A percentile compares a stretch with the other conserved stretches of the same genome.
phyloP scores from a whole-genome alignment of 2,888 invertebrate genomes.

The Hydrotaea cyrtoneurina region DNA sequence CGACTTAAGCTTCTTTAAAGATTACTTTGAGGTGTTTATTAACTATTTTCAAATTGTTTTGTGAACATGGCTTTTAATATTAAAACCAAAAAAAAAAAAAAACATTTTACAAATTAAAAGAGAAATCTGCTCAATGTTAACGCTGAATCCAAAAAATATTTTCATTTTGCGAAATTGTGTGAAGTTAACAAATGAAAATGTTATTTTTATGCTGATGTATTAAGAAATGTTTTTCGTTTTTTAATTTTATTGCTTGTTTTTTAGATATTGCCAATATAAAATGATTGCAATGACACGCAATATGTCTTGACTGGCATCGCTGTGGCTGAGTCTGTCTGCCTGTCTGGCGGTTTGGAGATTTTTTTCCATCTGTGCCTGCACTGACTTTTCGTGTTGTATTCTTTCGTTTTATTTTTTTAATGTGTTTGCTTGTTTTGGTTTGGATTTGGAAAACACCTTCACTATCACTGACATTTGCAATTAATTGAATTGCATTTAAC shows the following conservation, averaged over 20 bases:
- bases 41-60: too few relatives aligned
- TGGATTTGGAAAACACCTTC: not conserved
- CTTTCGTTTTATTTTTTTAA: constrained; percentile 1
- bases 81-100: too few relatives aligned
- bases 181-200: not conserved
- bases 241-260: not conserved
- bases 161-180: too few relatives aligned
- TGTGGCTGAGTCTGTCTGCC: not conserved
- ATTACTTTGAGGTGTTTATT: too few relatives aligned
- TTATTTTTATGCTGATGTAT: not conserved
- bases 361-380: not conserved
- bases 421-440: not conserved
- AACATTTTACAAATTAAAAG: too few relatives aligned
- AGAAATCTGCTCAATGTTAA: too few relatives aligned
- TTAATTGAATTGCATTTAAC: constrained; percentile 62
- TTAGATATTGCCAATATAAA: not conserved
- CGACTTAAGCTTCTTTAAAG: too few relatives aligned
- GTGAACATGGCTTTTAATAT: too few relatives aligned
- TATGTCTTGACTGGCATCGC: not conserved
- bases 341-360: not conserved
- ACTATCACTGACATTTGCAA: constrained; percentile 32
- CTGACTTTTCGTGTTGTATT: not conserved
- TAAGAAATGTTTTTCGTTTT: not conserved
- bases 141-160: not conserved
- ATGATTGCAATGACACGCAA: constrained; percentile 42